phyloP scores from a whole-genome alignment of 35 echinoderm and acorn worm species.

The Lytechinus variegatus region DNA sequence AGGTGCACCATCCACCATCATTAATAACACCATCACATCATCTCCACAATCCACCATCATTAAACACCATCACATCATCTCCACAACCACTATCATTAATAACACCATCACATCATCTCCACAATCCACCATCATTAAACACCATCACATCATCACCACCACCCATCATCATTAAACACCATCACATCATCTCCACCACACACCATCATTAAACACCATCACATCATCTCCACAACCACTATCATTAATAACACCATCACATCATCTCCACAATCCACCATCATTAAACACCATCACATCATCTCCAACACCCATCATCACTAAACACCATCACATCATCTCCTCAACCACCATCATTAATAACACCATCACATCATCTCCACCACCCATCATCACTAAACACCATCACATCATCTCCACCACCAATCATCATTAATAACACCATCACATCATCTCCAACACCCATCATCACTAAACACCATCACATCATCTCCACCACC shows the following conservation, averaged over 20 bases:
- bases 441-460: constrained; percentile 36
- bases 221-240: not conserved
- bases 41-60: not conserved
- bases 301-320: no score
- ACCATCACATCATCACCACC: not conserved
- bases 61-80: not conserved
- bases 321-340: not conserved
- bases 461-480: not conserved
- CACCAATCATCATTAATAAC: constrained; percentile 27
- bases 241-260: not conserved
- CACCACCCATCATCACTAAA: not conserved
- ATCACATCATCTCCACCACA: no score
- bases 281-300: no score
- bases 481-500: constrained; percentile 19
- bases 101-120: not conserved
- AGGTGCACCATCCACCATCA: no score
- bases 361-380: constrained; percentile 25
- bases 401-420: not conserved
- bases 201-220: no score
- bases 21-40: not conserved
- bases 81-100: not conserved
- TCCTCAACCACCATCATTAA: not conserved
- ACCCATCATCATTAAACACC: no score
- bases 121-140: not conserved
- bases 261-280: no score